These are phyloP conservation scores for Pipistrellus kuhlii DNA, from an alignment of 2,797 vertebrate genomes.

Conservation along the genomic window DNA sequence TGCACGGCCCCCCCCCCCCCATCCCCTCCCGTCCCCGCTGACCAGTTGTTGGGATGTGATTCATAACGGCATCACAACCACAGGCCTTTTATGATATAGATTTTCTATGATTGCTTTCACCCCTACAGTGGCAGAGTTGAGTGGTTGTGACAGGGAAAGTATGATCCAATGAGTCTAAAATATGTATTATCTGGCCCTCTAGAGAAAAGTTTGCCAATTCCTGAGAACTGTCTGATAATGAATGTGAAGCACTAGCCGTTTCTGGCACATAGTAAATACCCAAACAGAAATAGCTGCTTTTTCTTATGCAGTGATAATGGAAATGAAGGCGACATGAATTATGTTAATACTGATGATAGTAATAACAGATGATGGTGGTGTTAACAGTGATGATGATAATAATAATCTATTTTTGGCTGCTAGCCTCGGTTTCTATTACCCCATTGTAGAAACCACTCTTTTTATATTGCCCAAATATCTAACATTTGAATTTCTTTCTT, in stretches of 20 bases:
- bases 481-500: background rate
- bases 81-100: no score
- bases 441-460: background rate
- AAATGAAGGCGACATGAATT: background rate
- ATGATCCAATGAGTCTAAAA: background rate
- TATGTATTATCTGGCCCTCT: slow-evolving; percentile 12
- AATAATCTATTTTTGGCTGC: background rate
- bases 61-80: no score
- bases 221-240: background rate
- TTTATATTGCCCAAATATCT: background rate
- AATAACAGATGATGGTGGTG: background rate
- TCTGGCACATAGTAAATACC: background rate
- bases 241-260: background rate
- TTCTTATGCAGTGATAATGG: background rate
- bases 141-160: background rate
- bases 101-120: background rate
- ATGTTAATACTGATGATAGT: background rate
- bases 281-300: background rate
- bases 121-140: background rate
- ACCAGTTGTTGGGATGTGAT: no score
- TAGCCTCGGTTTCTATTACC: background rate
- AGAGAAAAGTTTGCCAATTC: background rate
- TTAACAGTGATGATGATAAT: background rate
- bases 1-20: no score
- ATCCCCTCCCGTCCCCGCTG: no score